Evolutionary conservation across 1,140 invertebrate genomes (phyloP), one percentile per base, ranked within the genome.

Genomic region (Drosophila suzukii): DNA sequence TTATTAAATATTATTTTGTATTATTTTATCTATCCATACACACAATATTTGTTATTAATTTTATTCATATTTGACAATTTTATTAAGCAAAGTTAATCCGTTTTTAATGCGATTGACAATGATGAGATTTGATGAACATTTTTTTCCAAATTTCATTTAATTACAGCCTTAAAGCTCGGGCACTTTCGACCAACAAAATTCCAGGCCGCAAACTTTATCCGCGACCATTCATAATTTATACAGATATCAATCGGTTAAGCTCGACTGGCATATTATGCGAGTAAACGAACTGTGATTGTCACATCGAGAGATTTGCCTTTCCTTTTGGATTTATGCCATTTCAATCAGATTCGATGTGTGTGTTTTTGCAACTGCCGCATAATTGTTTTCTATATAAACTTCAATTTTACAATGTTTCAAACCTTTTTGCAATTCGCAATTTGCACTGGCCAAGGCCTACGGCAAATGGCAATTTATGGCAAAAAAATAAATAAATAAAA

Each of bases 221-320:
- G n/a, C 38, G 8, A 43, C n/a, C 44, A 72, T 72, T 13, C 30
- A 72, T 72, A 71, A 58, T 72, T 72, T 36, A 72, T 72, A 27
- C 20, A 36, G 36, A 58, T 72, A 72, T 71, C 66, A 72, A 58
- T 72, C 51, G 53, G 44, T 71, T 72, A 72, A 72, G 36, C 68
- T 39, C n/a, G 10, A 49, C n/a, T 72, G 68, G 44, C 68, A 72
- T 72, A 72, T 72, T 72, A 72, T 72, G 54, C 68, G 66, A 72
- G 66, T 58, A 71, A 72, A 58, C 68, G 68, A 72, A 58, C 68
- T 71, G 68, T 71, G 68, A 72, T 72, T 72, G 65, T 72, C 68
- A 72, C 66, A 58, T 58, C 38, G 36, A 57, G 39, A 41, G 65
- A 30, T 49, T 58, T 58, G 44, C 15, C 15, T 70, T 70, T 57